Conservation (phyloP, 2,797 vertebrate genomes). For the Epinephelus coioides region DNA sequence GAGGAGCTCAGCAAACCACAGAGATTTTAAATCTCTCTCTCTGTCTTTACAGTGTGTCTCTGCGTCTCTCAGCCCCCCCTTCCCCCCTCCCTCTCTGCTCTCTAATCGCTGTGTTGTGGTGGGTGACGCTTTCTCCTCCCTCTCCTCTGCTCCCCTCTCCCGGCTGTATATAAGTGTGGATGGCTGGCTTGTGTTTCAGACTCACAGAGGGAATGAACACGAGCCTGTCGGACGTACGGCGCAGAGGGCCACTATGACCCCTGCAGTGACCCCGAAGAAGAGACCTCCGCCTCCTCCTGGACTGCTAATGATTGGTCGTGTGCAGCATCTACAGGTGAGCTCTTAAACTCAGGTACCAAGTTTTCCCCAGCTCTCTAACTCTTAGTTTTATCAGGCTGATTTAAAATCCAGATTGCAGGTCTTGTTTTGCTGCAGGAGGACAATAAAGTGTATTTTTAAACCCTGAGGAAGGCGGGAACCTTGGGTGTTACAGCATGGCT, state of each 20-base stretch:
- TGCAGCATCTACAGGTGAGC: constrained; percentile 72
- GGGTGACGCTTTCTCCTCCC: constrained; percentile 73
- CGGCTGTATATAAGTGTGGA: constrained; percentile 81
- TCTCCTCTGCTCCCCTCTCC: constrained; percentile 39
- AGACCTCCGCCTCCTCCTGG: constrained; percentile 14
- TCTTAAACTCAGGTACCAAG: neutral
- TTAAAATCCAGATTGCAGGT: neutral
- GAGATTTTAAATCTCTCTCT: constrained; percentile 62
- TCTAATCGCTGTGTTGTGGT: constrained; percentile 83
- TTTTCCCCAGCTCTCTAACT: neutral
- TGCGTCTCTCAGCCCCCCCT: constrained; percentile 27
- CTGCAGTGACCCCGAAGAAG: constrained; percentile 35
- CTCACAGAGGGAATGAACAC: constrained; percentile 59
- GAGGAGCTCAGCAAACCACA: constrained; percentile 62
- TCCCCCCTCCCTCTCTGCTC: constrained; percentile 32
- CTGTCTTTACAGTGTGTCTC: constrained; percentile 38
- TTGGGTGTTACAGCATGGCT: constrained; percentile 33
- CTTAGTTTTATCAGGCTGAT: neutral
- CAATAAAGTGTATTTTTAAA: constrained; percentile 54
- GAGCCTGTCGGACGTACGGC: constrained; percentile 39
- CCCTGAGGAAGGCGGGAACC: constrained; percentile 16
- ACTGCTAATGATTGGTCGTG: constrained; percentile 9
- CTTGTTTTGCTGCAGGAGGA: constrained; percentile 31
- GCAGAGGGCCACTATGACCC: constrained; percentile 65
- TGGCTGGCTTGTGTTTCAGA: constrained; percentile 70